Evolutionary conservation across 1,140 invertebrate species (phyloP).

Genomic region (Drosophila sproati): DNA sequence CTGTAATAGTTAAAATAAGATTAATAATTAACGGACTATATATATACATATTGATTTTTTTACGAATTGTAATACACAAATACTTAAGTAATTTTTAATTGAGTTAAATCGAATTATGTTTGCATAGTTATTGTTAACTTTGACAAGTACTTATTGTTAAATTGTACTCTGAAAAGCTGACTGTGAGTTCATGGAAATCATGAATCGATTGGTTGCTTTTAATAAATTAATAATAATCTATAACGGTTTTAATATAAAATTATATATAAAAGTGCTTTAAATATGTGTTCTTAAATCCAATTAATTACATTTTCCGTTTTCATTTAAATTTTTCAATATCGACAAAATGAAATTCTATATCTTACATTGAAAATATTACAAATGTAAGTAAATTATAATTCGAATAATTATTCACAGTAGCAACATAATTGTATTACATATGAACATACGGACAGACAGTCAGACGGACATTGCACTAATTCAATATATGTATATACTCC

Average conservation of each 20-base stretch:
- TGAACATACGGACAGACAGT: background rate
- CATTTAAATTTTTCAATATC: constrained; percentile 29
- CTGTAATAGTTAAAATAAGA: background rate
- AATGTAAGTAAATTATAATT: constrained; percentile 72
- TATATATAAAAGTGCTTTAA: constrained; percentile 2
- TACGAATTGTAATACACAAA: constrained; percentile 1
- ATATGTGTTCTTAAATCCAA: constrained; percentile 34
- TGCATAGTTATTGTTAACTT: constrained; percentile 1
- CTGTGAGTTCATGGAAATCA: background rate
- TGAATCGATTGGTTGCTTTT: background rate
- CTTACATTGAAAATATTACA: constrained; percentile 65
- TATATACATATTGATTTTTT: background rate
- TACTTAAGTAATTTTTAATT: too few relatives aligned
- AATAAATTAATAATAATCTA: background rate
- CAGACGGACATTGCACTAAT: background rate
- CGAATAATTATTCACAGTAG: constrained; percentile 30
- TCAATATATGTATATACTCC: background rate
- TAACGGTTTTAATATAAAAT: background rate
- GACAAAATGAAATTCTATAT: constrained; percentile 62
- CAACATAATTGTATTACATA: constrained; percentile 13
- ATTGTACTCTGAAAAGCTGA: background rate
- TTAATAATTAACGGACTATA: background rate
- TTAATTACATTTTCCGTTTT: constrained; percentile 61
- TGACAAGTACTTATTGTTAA: background rate
- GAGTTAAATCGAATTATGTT: background rate